Percentiles rank a stretch among this genome's conserved stretches.
These are phyloP conservation scores for Philaethria dido DNA, from an alignment of 2,888 invertebrate species.

Conservation along the genomic window DNA sequence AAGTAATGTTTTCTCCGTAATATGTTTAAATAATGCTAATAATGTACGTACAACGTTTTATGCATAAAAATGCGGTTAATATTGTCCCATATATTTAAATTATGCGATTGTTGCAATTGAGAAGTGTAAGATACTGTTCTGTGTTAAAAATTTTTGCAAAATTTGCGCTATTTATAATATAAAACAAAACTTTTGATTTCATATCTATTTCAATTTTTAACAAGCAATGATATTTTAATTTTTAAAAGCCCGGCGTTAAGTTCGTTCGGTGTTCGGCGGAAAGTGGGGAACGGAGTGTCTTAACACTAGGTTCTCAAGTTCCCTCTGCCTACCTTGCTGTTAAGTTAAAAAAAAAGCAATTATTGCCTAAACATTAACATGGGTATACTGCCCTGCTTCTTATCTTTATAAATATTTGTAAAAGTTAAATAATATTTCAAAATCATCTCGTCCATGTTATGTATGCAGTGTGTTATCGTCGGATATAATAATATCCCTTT, in stretches of 20 bases:
- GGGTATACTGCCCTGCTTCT: neutral
- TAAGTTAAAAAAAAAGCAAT: neutral
- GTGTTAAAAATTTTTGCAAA: no score
- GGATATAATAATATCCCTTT: slow-evolving; percentile 44
- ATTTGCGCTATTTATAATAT: no score
- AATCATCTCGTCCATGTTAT: slow-evolving; percentile 19
- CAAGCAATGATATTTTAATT: no score
- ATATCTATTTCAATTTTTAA: no score
- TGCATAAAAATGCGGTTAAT: slow-evolving; percentile 13
- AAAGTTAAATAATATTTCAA: slow-evolving; percentile 17
- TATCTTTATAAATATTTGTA: slow-evolving; percentile 11
- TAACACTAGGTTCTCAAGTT: no score
- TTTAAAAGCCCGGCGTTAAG: no score
- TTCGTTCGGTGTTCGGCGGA: no score
- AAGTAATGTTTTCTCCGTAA: slow-evolving; percentile 29
- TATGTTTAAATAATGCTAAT: slow-evolving; percentile 12
- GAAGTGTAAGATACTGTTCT: neutral
- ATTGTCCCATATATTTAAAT: neutral
- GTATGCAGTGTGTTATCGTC: slow-evolving; percentile 29
- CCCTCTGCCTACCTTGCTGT: no score
- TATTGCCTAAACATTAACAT: neutral
- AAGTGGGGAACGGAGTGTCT: no score
- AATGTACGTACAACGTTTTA: neutral
- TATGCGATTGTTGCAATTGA: neutral
- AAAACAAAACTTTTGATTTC: no score